Percentiles rank a stretch among this genome's conserved stretches.
phyloP scores from a whole-genome alignment of 1,140 invertebrate species.

The Brachionus sp. region DNA sequence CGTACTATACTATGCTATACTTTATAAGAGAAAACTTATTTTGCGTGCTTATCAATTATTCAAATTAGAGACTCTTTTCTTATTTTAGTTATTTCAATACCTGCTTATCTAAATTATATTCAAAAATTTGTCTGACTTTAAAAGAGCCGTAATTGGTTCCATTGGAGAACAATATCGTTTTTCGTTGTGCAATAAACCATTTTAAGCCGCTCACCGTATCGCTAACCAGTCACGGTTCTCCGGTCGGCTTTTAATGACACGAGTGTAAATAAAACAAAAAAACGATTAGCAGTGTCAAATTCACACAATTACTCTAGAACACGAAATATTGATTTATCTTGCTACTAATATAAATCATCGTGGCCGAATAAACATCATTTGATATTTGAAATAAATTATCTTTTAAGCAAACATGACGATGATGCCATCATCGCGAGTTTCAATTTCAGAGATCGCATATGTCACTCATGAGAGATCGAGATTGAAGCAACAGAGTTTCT shows the following conservation, averaged over 20 bases:
- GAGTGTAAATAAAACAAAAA: background rate
- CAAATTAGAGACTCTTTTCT: background rate
- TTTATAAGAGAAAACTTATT: background rate
- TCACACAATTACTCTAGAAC: constrained; percentile 4
- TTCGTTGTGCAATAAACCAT: constrained; percentile 12
- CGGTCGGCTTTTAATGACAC: background rate
- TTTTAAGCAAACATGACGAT: constrained; percentile 29
- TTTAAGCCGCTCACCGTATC: background rate
- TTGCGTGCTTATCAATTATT: constrained; percentile 16
- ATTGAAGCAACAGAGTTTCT: constrained; percentile 30
- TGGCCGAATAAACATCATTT: constrained; percentile 20
- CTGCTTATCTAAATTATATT: constrained; percentile 44
- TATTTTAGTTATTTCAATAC: constrained; percentile 5
- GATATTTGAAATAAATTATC: constrained; percentile 39
- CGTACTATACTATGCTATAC: no score
- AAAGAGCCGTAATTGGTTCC: constrained; percentile 3
- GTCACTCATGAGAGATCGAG: constrained; percentile 32
- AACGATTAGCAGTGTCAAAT: background rate
- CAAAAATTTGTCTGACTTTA: constrained; percentile 3
- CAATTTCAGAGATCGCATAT: constrained; percentile 38
- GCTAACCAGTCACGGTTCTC: background rate
- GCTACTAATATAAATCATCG: background rate
- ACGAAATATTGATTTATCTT: constrained; percentile 45
- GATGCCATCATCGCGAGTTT: constrained; percentile 38
- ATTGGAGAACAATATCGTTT: constrained; percentile 34